phyloP scores from a whole-genome alignment of 1,140 invertebrate genomes.

The Drosophila bipectinata region DNA sequence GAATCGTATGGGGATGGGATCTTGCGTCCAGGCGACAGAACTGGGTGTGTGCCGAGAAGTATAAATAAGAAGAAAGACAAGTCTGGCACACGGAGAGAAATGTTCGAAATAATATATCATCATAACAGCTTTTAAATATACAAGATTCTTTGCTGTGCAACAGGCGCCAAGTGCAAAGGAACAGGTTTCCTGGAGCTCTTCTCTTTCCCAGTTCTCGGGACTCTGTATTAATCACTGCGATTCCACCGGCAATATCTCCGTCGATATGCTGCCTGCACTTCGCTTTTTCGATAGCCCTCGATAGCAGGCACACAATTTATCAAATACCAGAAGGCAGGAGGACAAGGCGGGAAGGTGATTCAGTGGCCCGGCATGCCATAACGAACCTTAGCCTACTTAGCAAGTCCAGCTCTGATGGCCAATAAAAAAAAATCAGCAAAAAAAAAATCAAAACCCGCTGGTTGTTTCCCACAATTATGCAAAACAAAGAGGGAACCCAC shows the following conservation, averaged over 20 bases:
- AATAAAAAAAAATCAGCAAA: slow-evolving; percentile 8
- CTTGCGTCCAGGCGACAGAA: slow-evolving; percentile 21
- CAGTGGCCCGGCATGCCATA: slow-evolving; percentile 71
- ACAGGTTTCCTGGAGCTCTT: slow-evolving; percentile 42
- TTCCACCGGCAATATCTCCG: slow-evolving; percentile 52
- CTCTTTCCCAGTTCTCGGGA: slow-evolving; percentile 23
- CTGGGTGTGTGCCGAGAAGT: slow-evolving; percentile 30
- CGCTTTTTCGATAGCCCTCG: slow-evolving; percentile 47
- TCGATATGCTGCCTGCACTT: slow-evolving; percentile 67
- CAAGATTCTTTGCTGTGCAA: slow-evolving; percentile 13
- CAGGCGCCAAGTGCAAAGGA: slow-evolving; percentile 68
- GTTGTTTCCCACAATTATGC: slow-evolving; percentile 82
- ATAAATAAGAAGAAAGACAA: slow-evolving; percentile 3
- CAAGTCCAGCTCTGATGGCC: slow-evolving; percentile 28
- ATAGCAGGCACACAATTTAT: slow-evolving; percentile 74
- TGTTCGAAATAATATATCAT: background rate
- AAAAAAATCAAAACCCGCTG: slow-evolving; percentile 56
- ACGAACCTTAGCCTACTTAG: slow-evolving; percentile 80
- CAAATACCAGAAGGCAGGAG: slow-evolving; percentile 51
- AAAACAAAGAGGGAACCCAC: slow-evolving; percentile 62
- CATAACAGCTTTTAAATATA: background rate
- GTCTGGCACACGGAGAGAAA: background rate
- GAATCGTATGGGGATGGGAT: slow-evolving; percentile 4
- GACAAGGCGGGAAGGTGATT: slow-evolving; percentile 37
- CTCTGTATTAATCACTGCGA: slow-evolving; percentile 70